Base-by-base conservation (phyloP, 1,140 invertebrate genomes). In the Heliconius himera region DNA sequence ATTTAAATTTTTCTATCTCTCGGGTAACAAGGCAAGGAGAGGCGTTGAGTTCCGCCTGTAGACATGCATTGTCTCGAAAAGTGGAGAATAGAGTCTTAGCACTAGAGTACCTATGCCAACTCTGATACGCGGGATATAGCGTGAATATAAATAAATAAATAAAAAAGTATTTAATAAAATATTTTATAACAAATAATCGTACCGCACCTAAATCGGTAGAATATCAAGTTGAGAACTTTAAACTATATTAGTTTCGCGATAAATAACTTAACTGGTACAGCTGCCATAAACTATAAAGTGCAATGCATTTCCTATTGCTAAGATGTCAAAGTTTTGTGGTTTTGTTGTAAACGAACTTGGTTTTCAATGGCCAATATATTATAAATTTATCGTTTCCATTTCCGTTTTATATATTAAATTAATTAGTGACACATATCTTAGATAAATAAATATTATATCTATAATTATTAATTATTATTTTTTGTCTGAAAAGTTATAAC, bases 211-310 rank as follows among this genome's bases (percentile, higher is more conserved):
- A 66, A n/a, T 22, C 13, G 22, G 60, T 66, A 22, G 4, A 66
- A 66, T 29, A 66, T 66, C 60, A 66, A 26, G 60, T 29, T 66
- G 26, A 29, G 22, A 66, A 66, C 26, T 66, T 60, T 66, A 66
- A 60, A 38, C 54, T 75, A 49, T 75, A 38, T 74, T 74, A 78
- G 77, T 70, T 73, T 70, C 5, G 36, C 74, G 60, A 79, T 76
- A 77, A 82, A 76, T 72, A 70, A 77, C 70, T 33, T 74, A 74
- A 51, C 46, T 77, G 33, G 36, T 71, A 74, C 49, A 77, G 74
- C 76, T 66, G 20, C 36, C 72, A 77, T 81, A 73, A 74, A 74
- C 66, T 49, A 49, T 29, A 70, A 70, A 46, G 36, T 76, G 26
- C 60, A 33, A 33, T 75, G 74, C 54, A 75, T 75, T 75, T 75